Conservation (phyloP, 2,113 vertebrate genomes). For the Myotis brandtii region DNA sequence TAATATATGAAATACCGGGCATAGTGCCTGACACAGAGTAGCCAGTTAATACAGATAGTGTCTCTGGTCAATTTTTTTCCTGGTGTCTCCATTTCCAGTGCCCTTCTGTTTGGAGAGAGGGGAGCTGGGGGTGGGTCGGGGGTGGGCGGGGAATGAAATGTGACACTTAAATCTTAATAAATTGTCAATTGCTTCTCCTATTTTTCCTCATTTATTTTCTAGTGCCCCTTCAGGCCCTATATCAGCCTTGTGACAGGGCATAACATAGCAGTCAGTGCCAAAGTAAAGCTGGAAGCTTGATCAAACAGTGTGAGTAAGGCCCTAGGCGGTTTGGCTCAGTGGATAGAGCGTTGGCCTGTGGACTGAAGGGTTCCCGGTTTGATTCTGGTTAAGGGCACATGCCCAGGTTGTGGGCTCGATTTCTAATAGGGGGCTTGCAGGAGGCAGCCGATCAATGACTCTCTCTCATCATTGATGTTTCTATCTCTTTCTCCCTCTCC, state of each 20-base stretch:
- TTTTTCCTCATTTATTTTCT: background rate
- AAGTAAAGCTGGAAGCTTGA: slow-evolving; percentile 15
- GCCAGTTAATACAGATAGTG: background rate
- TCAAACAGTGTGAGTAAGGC: background rate
- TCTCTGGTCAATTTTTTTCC: background rate
- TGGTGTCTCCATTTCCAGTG: background rate
- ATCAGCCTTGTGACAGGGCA: background rate
- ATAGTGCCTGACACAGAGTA: background rate
- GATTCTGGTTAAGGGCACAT: too few species aligned
- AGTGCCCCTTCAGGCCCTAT: background rate
- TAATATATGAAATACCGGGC: background rate
- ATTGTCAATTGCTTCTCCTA: background rate
- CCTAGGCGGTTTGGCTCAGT: too few species aligned
- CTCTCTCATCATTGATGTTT: too few species aligned
- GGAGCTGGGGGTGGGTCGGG: background rate
- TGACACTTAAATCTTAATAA: slow-evolving; percentile 8
- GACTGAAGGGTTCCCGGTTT: too few species aligned
- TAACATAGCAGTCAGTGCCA: background rate
- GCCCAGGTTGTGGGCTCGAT: too few species aligned
- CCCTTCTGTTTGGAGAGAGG: background rate
- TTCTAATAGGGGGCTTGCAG: too few species aligned
- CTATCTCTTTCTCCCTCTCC: too few species aligned
- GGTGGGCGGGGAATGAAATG: background rate
- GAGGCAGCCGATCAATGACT: too few species aligned
- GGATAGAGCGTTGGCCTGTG: too few species aligned